phyloP scores from a whole-genome alignment of 2,888 invertebrate species.

The Lissocephala sabroskyi region DNA sequence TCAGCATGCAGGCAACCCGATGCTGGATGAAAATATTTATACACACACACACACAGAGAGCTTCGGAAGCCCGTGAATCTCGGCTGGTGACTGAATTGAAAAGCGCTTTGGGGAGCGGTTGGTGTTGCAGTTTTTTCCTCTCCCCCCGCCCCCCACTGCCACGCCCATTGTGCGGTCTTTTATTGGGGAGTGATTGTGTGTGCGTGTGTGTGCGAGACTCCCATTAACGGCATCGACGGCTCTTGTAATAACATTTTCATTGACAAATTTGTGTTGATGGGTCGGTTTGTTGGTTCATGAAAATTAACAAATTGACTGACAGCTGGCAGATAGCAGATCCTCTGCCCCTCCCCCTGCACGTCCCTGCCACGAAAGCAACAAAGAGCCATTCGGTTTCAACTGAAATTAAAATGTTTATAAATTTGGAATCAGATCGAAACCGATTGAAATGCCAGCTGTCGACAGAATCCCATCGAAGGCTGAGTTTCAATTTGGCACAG shows the following conservation, averaged over 20 bases:
- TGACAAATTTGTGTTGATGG: constrained; percentile 49
- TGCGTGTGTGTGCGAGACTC: constrained; percentile 15
- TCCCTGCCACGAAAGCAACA: too few species aligned
- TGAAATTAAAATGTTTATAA: constrained; percentile 21
- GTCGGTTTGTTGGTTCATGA: constrained; percentile 27
- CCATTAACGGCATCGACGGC: constrained; percentile 43
- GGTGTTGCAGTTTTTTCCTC: too few species aligned
- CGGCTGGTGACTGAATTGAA: constrained; percentile 41
- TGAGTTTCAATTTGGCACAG: too few species aligned
- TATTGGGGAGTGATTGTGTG: not conserved
- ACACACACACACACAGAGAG: not conserved
- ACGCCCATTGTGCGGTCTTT: too few species aligned
- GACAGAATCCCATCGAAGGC: too few species aligned
- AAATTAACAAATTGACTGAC: constrained; percentile 37
- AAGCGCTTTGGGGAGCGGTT: constrained; percentile 30
- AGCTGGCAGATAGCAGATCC: not conserved
- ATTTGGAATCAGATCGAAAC: not conserved
- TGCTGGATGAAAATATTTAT: constrained; percentile 10
- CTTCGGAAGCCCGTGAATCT: too few species aligned
- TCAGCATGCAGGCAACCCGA: constrained; percentile 8
- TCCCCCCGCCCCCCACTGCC: too few species aligned
- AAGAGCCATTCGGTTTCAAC: not conserved
- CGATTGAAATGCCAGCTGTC: constrained; percentile 1
- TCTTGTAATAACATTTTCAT: constrained; percentile 54
- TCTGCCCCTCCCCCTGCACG: too few species aligned